phyloP scores from a whole-genome alignment of 2,888 invertebrate genomes.

The Thalpophila matura region DNA sequence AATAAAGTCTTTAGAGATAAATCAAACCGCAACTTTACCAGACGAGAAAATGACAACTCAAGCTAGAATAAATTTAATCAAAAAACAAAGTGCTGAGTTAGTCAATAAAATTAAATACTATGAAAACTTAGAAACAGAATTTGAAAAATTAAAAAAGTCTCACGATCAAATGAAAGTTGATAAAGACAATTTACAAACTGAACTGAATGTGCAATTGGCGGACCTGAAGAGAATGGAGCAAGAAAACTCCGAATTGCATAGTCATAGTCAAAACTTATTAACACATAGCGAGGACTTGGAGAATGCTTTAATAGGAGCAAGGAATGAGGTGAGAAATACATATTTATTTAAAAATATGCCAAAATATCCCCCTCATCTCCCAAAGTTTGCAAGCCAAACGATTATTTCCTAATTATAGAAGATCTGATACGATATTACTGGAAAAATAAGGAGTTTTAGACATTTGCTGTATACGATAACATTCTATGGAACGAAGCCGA shows the following conservation, averaged over 20 bases:
- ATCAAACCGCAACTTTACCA: constrained; percentile 67
- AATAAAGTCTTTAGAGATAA: constrained; percentile 65
- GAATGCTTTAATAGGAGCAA: constrained; percentile 73
- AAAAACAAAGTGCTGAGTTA: constrained; percentile 75
- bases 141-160: constrained; percentile 68
- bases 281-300: constrained; percentile 77
- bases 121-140: constrained; percentile 72
- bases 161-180: constrained; percentile 69
- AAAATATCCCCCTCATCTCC: too few relatives aligned
- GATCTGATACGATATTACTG: too few relatives aligned
- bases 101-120: constrained; percentile 72
- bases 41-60: constrained; percentile 70
- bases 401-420: too few relatives aligned
- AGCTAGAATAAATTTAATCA: constrained; percentile 65
- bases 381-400: too few relatives aligned
- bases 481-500: too few relatives aligned
- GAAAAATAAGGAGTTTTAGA: too few relatives aligned
- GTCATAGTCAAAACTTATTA: constrained; percentile 71
- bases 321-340: constrained; percentile 73
- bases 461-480: too few relatives aligned
- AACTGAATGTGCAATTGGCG: constrained; percentile 67
- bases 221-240: constrained; percentile 68
- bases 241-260: constrained; percentile 73
- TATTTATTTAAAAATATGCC: too few relatives aligned
- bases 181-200: constrained; percentile 73